Evolutionary conservation across 2,797 vertebrate species (phyloP), one percentile per base, ranked within the genome.

Genomic region (Phoeniculus purpureus): DNA sequence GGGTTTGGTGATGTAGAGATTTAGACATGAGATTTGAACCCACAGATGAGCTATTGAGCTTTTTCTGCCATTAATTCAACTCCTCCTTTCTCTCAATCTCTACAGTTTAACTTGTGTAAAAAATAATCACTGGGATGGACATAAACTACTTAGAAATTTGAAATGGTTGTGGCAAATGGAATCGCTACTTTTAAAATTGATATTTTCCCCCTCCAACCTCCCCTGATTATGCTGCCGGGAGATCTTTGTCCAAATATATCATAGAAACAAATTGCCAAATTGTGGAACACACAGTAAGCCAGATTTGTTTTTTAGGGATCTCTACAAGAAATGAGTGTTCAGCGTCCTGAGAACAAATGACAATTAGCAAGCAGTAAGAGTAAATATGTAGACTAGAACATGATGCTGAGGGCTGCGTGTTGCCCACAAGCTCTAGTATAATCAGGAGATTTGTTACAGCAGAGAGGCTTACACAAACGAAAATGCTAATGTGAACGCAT

Each of bases 201-300:
- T 27, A 64, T 81, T 75, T 56, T 54, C 11, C 13, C 6, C 2
- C 4, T 81, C 12, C 5, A 15, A 2, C 8, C 2, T 84, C 12
- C 7, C 19, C 22, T 0, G 3, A 1, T n/a, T 8, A 19, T 58
- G 55, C 29, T 80, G 65, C 62, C 51, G 21, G n/a, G 43, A 79
- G 27, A 12, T 54, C 17, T 32, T 47, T 47, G 27, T 51, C 67
- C 81, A 79, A 32, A 50, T 43, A 51, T 3, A 8, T 37, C 34
- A 65, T 18, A 60, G 55, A 84, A 78, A 67, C 47, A 61, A 81
- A 74, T 61, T 56, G 6, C 47, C 14, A 25, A 59, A 50, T 17
- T 2, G 2, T 2, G 0, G 37, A 37, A 48, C 37, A 37, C 4
- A 2, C 15, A 55, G 23, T 47, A 45, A 78, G 74, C 1, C 12